Conservation (phyloP, 2,113 vertebrate genomes). For the Petroica traversi region DNA sequence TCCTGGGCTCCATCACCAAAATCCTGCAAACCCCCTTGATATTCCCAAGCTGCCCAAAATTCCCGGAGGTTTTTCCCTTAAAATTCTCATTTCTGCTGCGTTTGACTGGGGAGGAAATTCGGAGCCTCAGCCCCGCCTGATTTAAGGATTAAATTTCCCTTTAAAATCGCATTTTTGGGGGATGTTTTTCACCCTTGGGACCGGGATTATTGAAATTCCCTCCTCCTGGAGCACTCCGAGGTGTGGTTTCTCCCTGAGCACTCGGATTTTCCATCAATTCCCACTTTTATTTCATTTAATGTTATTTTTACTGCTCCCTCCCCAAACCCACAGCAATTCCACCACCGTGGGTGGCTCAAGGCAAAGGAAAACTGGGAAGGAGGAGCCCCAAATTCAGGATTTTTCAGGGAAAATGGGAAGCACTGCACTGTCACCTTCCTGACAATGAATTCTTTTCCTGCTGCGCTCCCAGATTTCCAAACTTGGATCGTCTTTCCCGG, state of each 20-base stretch:
- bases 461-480: not conserved
- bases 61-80: not conserved
- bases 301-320: not conserved
- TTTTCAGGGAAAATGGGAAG: not conserved
- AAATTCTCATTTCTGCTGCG: not conserved
- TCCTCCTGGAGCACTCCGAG: not conserved
- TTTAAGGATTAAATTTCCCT: too few species aligned
- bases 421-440: not conserved
- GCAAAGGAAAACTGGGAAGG: not conserved
- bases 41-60: not conserved
- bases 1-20: not conserved
- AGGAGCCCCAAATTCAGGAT: not conserved
- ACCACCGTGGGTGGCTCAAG: not conserved
- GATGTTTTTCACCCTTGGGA: not conserved
- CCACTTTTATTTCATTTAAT: not conserved
- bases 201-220: accelerated
- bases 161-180: accelerated
- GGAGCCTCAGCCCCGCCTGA: not conserved
- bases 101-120: too few species aligned
- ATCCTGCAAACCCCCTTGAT: accelerated
- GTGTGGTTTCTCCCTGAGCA: not conserved
- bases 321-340: not conserved
- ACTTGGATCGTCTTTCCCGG: not conserved
- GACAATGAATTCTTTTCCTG: not conserved
- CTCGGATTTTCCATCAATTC: not conserved